Evolutionary conservation across 2,888 invertebrate genomes (phyloP).

Genomic region (Chromoteleia sp.): DNA sequence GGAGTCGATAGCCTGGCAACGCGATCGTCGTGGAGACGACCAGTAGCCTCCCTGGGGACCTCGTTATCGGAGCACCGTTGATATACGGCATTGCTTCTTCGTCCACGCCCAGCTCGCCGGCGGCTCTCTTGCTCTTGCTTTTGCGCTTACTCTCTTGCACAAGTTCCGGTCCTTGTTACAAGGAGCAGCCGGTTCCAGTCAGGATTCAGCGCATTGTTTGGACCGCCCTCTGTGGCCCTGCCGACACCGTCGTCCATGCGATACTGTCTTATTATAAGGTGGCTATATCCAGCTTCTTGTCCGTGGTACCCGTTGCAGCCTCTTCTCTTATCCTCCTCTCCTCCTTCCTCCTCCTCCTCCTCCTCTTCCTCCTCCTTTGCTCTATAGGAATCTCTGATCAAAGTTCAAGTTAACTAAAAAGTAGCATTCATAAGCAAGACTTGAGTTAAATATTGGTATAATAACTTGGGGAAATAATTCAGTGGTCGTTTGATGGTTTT

Average conservation of each 20-base stretch:
- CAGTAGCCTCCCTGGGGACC: constrained; percentile 82
- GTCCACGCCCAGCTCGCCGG: constrained; percentile 74
- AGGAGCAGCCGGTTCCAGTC: constrained; percentile 72
- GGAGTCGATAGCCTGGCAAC: constrained; percentile 64
- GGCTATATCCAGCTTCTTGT: constrained; percentile 79
- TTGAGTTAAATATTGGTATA: constrained; percentile 44
- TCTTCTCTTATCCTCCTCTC: constrained; percentile 46
- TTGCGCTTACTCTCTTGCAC: constrained; percentile 68
- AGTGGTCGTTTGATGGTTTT: constrained; percentile 9
- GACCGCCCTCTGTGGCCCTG: constrained; percentile 78
- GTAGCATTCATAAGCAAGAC: constrained; percentile 43
- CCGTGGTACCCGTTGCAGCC: constrained; percentile 77
- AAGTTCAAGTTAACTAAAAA: constrained; percentile 65
- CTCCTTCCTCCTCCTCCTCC: constrained; percentile 60
- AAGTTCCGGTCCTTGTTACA: constrained; percentile 77
- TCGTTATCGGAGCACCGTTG: constrained; percentile 84
- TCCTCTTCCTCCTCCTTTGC: constrained; percentile 63
- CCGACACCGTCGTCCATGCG: constrained; percentile 78
- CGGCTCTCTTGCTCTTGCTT: constrained; percentile 70
- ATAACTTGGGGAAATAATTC: constrained; percentile 37
- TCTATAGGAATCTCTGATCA: constrained; percentile 56
- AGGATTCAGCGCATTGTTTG: constrained; percentile 73
- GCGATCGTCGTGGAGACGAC: constrained; percentile 73
- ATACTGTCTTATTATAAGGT: constrained; percentile 83
- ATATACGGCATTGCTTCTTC: constrained; percentile 80